Evolutionary conservation across 2,113 vertebrate genomes (phyloP).

Genomic region (Campylomormyrus numenius): DNA sequence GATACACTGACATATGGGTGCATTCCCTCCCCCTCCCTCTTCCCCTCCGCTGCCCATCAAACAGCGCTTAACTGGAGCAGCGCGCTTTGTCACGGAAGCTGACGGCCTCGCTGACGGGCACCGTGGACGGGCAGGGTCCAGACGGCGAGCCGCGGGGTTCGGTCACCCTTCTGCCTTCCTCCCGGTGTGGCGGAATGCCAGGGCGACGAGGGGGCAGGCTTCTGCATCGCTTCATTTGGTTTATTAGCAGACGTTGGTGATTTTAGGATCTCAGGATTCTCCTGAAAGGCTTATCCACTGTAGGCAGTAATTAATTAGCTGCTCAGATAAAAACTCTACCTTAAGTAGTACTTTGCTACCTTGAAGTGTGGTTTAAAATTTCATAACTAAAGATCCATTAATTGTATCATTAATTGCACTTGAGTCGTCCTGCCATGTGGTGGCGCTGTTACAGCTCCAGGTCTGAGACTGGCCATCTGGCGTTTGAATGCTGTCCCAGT

Average conservation of each 20-base stretch:
- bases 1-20: slow-evolving; percentile 1
- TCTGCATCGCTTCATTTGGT: neutral
- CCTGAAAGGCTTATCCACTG: neutral
- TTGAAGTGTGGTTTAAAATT: neutral
- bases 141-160: neutral
- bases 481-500: neutral
- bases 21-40: too few species aligned
- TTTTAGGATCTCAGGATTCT: neutral
- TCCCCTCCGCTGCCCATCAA: neutral
- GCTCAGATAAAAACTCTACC: neutral
- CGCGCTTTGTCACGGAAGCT: neutral
- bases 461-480: neutral
- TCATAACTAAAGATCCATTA: neutral
- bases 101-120: neutral
- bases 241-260: neutral
- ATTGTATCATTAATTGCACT: neutral
- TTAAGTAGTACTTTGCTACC: neutral
- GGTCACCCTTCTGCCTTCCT: neutral
- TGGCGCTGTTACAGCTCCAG: neutral
- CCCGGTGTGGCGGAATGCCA: neutral
- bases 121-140: neutral
- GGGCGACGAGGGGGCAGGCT: neutral
- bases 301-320: neutral
- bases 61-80: neutral
- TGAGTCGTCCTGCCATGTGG: neutral